Evolutionary conservation across 2,888 invertebrate species (phyloP).

Genomic region (Tenodera sinensis): DNA sequence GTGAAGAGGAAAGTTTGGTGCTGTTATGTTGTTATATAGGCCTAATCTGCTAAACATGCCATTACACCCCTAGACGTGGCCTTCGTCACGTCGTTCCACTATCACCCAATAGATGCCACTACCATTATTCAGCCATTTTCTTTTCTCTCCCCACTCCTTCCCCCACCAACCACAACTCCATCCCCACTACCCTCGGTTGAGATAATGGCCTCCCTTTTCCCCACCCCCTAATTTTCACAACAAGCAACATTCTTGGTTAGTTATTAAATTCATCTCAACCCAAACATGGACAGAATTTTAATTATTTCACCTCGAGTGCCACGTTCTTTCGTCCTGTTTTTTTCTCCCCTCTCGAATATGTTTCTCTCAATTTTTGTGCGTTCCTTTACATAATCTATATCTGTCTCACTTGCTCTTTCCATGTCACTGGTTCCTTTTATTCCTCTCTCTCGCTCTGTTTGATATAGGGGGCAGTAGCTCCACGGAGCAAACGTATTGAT

Average conservation of each 20-base stretch:
- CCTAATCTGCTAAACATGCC: neutral
- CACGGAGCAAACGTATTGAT: slow-evolving; percentile 22
- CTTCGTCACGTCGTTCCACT: neutral
- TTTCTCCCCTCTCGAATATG: neutral
- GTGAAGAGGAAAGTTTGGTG: neutral
- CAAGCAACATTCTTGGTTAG: neutral
- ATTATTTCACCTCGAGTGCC: neutral
- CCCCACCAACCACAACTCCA: neutral
- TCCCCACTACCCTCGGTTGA: neutral
- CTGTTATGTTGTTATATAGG: neutral
- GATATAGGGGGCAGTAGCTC: neutral
- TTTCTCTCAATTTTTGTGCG: neutral
- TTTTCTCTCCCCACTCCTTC: neutral
- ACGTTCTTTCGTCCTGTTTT: neutral
- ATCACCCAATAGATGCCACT: slow-evolving; percentile 6
- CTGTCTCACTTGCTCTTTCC: neutral
- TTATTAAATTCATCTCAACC: neutral
- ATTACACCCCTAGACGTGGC: neutral
- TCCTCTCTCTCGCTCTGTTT: neutral
- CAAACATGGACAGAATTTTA: neutral
- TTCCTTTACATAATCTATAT: neutral
- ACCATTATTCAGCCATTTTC: slow-evolving; percentile 6
- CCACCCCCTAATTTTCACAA: neutral
- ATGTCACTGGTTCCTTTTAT: neutral
- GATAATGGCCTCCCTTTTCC: neutral